A percentile compares a stretch with the other conserved stretches of the same genome.
Evolutionary conservation across 2,797 vertebrate species (phyloP).

Genomic region (Hypotaenidia philippensis): DNA sequence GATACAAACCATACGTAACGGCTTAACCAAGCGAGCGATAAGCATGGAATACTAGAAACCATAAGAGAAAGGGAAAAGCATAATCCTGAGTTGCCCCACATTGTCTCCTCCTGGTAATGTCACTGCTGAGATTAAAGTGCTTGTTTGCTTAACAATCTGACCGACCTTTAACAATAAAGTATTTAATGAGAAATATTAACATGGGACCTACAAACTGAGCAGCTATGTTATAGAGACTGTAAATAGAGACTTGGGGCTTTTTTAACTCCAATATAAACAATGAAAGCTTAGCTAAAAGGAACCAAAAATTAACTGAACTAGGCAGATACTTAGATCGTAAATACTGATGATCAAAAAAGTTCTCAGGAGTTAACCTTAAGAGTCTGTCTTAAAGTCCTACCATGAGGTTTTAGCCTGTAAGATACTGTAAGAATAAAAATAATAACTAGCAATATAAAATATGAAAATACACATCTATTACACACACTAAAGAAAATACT

Average conservation of each 20-base stretch:
- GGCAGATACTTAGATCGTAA: neutral
- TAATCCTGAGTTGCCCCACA: constrained; percentile 9
- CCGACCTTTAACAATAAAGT: neutral
- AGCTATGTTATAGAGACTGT: neutral
- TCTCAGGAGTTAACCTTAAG: neutral
- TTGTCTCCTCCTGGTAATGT: neutral
- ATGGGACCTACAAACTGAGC: neutral
- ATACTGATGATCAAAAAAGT: neutral
- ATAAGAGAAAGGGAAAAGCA: neutral
- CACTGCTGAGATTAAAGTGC: neutral
- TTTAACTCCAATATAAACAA: neutral
- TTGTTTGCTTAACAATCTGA: neutral
- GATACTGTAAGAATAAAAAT: neutral
- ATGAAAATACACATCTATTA: neutral
- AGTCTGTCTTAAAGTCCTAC: neutral
- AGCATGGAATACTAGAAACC: constrained; percentile 23
- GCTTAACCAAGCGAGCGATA: neutral
- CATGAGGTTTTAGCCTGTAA: neutral
- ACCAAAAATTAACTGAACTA: neutral
- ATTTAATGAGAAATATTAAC: neutral
- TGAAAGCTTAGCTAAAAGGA: neutral
- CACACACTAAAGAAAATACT: neutral
- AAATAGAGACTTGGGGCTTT: neutral
- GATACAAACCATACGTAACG: neutral
- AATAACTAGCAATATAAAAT: neutral